Conservation (phyloP, 2,888 invertebrate genomes). For the Agrotis clavis region DNA sequence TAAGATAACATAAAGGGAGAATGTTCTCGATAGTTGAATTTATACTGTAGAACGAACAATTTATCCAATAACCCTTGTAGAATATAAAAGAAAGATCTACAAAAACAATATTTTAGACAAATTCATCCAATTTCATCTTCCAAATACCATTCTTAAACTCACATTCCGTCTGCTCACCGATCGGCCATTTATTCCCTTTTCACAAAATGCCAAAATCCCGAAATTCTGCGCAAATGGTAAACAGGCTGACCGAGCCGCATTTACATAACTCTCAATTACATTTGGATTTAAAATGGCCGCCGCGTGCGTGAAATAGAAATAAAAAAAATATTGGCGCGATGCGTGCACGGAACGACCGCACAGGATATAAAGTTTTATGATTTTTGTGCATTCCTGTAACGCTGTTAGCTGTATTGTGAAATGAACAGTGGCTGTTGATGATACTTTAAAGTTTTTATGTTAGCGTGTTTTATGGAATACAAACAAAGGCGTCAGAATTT, state of each 20-base stretch:
- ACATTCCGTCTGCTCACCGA: slow-evolving; percentile 44
- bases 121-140: slow-evolving; percentile 44
- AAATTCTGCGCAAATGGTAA: slow-evolving; percentile 66
- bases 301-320: slow-evolving; percentile 78
- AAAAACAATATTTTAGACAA: slow-evolving; percentile 37
- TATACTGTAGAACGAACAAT: no score
- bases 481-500: neutral
- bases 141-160: slow-evolving; percentile 48
- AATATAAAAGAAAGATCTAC: neutral
- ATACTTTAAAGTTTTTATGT: slow-evolving; percentile 48
- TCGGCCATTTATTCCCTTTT: slow-evolving; percentile 57
- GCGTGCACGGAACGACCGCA: slow-evolving; percentile 69
- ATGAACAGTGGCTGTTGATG: slow-evolving; percentile 45
- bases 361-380: slow-evolving; percentile 68
- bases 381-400: slow-evolving; percentile 68
- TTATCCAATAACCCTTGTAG: neutral
- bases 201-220: slow-evolving; percentile 63
- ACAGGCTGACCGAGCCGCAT: slow-evolving; percentile 70
- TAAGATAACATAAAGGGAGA: no score
- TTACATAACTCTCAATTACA: slow-evolving; percentile 81
- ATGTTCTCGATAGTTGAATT: no score
- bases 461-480: slow-evolving; percentile 5
- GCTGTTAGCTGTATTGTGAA: slow-evolving; percentile 59
- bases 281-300: slow-evolving; percentile 79
- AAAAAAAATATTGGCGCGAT: slow-evolving; percentile 71